Conservation (phyloP, 1,140 invertebrate species). For the Latrodectus geometricus region DNA sequence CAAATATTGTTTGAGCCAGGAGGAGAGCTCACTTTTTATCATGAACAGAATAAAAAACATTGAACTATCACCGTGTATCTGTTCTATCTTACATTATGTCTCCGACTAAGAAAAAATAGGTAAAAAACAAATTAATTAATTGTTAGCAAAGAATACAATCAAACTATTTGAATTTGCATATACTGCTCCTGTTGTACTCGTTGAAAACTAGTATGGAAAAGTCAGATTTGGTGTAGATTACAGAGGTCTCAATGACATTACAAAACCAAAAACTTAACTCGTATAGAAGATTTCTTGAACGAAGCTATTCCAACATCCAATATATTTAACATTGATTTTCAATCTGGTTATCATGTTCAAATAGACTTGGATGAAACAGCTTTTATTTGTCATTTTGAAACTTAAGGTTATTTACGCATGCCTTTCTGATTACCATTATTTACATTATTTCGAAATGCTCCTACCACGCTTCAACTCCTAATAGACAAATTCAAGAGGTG, state of each 20-base stretch:
- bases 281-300: conserved; percentile 40
- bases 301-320: not conserved
- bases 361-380: conserved; percentile 68
- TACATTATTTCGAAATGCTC: too few relatives aligned
- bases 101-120: not conserved
- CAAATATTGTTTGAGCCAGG: not conserved
- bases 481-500: conserved; percentile 65
- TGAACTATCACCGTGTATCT: not conserved
- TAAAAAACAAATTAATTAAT: too few relatives aligned
- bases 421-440: too few relatives aligned
- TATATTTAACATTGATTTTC: conserved; percentile 25
- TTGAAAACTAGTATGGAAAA: conserved; percentile 64
- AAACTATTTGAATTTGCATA: conserved; percentile 27
- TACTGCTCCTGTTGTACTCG: conserved; percentile 56
- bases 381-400: too few relatives aligned
- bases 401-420: too few relatives aligned
- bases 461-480: conserved; percentile 67
- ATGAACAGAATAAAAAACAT: not conserved
- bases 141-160: too few relatives aligned
- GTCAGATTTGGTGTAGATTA: conserved; percentile 47
- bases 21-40: not conserved
- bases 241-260: conserved; percentile 10
- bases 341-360: conserved; percentile 20
- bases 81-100: not conserved
- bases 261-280: not conserved